Evolutionary conservation across 2,797 vertebrate species (phyloP).

Genomic region (Sitta carolinensis): DNA sequence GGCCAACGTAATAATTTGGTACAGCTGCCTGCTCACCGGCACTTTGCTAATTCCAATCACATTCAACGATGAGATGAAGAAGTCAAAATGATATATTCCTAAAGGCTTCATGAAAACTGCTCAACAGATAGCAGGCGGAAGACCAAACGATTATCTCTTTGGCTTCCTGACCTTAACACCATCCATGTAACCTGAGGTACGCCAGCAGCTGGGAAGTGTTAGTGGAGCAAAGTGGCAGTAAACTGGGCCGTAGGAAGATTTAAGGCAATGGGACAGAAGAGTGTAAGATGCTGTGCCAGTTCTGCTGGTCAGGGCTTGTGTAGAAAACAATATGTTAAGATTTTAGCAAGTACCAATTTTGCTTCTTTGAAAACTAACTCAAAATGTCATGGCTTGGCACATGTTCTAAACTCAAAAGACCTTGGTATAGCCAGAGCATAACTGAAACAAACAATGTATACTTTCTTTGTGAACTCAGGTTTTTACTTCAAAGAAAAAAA

Average conservation of each 20-base stretch:
- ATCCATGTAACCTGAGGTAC: neutral
- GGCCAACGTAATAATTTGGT: neutral
- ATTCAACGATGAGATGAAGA: neutral
- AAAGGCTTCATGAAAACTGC: neutral
- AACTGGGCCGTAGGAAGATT: neutral
- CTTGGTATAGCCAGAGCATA: neutral
- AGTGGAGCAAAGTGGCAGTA: neutral
- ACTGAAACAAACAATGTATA: neutral
- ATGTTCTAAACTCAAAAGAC: neutral
- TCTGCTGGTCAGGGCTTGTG: neutral
- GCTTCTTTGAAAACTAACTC: neutral
- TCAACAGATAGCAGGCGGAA: neutral
- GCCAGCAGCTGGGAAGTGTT: neutral
- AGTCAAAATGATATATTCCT: neutral
- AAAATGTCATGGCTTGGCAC: neutral
- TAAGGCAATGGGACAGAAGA: neutral
- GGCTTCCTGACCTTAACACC: neutral
- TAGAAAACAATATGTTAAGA: neutral
- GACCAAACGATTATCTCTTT: neutral
- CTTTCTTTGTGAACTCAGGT: neutral
- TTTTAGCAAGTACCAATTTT: neutral
- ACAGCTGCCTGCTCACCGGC: fast-evolving
- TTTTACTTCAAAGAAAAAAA: neutral
- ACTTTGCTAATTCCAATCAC: neutral
- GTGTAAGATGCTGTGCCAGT: neutral